phyloP scores from a whole-genome alignment of 2,888 invertebrate genomes.

The Cheilosia pagana region DNA sequence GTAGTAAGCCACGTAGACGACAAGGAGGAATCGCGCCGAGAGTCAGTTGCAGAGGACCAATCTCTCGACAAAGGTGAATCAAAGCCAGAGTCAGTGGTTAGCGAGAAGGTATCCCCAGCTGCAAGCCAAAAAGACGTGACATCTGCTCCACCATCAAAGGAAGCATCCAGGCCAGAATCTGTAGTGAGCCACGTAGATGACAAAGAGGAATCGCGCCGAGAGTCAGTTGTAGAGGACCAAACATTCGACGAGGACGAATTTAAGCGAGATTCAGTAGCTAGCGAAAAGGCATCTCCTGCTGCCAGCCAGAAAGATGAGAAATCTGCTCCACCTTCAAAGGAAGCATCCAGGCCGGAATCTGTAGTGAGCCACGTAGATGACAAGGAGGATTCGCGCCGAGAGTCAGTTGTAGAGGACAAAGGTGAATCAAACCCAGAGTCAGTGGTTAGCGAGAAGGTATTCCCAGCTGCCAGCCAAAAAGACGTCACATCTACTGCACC shows the following conservation, averaged over 20 bases:
- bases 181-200: constrained; percentile 56
- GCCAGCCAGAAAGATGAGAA: constrained; percentile 73
- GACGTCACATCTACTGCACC: constrained; percentile 38
- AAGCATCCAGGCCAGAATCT: constrained; percentile 75
- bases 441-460: neutral
- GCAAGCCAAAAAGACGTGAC: constrained; percentile 56
- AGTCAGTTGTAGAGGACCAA: too few species aligned
- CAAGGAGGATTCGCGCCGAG: constrained; percentile 8
- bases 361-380: constrained; percentile 37
- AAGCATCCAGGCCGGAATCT: constrained; percentile 75
- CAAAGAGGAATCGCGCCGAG: too few species aligned
- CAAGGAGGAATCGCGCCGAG: constrained; percentile 66
- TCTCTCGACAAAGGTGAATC: neutral
- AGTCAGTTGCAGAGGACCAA: neutral
- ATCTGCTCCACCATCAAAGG: constrained; percentile 48
- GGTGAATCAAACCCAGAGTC: neutral
- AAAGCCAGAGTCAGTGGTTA: neutral
- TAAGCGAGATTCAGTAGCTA: constrained; percentile 3
- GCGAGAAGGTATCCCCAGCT: constrained; percentile 45
- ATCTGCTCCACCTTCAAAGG: constrained; percentile 66
- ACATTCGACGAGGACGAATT: constrained; percentile 37
- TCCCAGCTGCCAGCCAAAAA: neutral
- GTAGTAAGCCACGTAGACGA: constrained; percentile 52
- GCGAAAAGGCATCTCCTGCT: neutral
- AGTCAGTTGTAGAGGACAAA: constrained; percentile 1